These are phyloP conservation scores for Lumbricus terrestris DNA, from an alignment of 2,888 invertebrate genomes.

Conservation along the genomic window DNA sequence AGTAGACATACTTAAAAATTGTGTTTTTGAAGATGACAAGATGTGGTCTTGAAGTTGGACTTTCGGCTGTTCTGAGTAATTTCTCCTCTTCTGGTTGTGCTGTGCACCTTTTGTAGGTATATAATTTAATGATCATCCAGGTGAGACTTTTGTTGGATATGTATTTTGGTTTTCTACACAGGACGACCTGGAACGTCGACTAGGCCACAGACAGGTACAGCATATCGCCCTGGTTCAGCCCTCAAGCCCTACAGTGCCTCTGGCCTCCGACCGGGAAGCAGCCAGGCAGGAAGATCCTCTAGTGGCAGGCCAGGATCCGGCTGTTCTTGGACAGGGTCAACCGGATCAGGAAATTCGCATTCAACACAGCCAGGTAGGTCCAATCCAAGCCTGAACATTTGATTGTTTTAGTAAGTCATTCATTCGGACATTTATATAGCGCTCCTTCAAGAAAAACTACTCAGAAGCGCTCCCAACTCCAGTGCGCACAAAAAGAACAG, in stretches of 20 bases:
- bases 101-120: background rate
- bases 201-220: constrained; percentile 44
- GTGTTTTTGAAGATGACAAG: background rate
- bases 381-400: background rate
- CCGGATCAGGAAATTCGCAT: background rate
- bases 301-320: constrained; percentile 20
- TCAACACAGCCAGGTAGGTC: background rate
- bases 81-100: background rate
- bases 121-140: background rate
- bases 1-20: too few relatives aligned
- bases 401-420: background rate
- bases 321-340: constrained; percentile 22
- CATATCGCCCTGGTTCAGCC: constrained; percentile 52
- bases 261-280: background rate
- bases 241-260: constrained; percentile 39
- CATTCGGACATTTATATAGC: too few relatives aligned
- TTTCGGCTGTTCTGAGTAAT: background rate
- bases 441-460: too few relatives aligned
- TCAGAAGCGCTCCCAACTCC: too few relatives aligned
- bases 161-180: background rate
- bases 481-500: too few relatives aligned
- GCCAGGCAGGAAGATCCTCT: constrained; percentile 41
- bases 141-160: background rate
- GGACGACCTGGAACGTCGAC: constrained; percentile 15
- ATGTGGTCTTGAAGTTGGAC: background rate